A percentile compares a stretch with the other conserved stretches of the same genome.
These are phyloP conservation scores for Premnoplex brunnescens DNA, from an alignment of 2,797 vertebrate species.

Conservation along the genomic window DNA sequence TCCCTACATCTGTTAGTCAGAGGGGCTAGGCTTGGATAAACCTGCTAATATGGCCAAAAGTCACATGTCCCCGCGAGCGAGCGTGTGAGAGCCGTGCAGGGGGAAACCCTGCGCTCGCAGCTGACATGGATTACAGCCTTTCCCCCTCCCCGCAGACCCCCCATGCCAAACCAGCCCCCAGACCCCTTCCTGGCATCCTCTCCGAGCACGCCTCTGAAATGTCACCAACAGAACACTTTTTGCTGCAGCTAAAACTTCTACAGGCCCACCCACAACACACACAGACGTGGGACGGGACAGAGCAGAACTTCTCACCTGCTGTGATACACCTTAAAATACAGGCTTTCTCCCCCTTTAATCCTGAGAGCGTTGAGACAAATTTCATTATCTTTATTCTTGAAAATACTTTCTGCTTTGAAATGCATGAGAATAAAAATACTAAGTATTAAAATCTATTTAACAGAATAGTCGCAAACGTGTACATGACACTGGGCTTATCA, in stretches of 20 bases:
- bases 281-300: neutral
- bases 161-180: neutral
- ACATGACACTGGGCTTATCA: neutral
- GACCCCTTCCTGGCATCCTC: neutral
- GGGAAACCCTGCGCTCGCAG: neutral
- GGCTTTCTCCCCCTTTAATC: neutral
- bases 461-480: neutral
- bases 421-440: neutral
- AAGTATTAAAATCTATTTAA: constrained; percentile 12
- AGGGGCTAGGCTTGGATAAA: constrained; percentile 54
- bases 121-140: neutral
- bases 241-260: neutral
- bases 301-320: neutral
- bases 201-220: neutral
- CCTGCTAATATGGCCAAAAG: constrained; percentile 60
- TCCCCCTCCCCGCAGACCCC: neutral
- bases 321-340: neutral
- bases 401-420: constrained; percentile 23
- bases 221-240: neutral
- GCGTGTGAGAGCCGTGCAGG: neutral
- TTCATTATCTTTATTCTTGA: neutral
- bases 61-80: neutral
- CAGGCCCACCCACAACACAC: neutral
- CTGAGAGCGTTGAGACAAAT: neutral
- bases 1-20: constrained; percentile 70